These are phyloP conservation scores for Caprella mutica DNA, from an alignment of 2,888 invertebrate species.

Conservation along the genomic window DNA sequence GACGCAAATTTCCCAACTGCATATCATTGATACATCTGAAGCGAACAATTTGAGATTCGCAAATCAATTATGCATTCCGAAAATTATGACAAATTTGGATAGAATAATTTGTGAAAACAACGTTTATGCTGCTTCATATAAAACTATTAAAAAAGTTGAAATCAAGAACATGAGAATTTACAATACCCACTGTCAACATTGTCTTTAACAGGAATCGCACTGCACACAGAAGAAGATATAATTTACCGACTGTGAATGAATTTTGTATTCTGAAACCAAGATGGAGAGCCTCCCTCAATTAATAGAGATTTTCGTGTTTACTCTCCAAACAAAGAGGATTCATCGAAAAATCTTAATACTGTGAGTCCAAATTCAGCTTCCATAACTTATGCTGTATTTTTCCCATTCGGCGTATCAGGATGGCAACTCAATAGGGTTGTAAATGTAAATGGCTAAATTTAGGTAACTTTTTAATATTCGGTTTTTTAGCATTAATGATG, in stretches of 20 bases:
- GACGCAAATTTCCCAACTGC: background rate
- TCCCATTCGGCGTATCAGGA: background rate
- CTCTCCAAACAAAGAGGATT: background rate
- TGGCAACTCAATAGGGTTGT: background rate
- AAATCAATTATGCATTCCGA: background rate
- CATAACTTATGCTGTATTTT: background rate
- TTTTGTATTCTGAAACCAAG: background rate
- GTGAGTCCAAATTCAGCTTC: background rate
- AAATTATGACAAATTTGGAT: background rate
- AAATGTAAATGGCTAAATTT: no score
- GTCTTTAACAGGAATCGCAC: background rate
- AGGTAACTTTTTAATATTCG: no score
- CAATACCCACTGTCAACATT: background rate
- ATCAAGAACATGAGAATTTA: background rate
- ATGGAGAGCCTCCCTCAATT: background rate
- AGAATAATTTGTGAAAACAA: conserved; percentile 1
- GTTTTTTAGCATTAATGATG: no score
- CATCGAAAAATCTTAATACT: background rate
- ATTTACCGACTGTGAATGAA: background rate
- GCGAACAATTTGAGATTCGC: background rate
- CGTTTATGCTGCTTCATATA: background rate
- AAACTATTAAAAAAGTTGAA: background rate
- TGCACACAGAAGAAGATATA: background rate
- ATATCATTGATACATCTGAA: background rate
- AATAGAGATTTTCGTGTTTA: background rate